Conservation (phyloP, 2,797 vertebrate genomes). For the Choloepus didactylus region DNA sequence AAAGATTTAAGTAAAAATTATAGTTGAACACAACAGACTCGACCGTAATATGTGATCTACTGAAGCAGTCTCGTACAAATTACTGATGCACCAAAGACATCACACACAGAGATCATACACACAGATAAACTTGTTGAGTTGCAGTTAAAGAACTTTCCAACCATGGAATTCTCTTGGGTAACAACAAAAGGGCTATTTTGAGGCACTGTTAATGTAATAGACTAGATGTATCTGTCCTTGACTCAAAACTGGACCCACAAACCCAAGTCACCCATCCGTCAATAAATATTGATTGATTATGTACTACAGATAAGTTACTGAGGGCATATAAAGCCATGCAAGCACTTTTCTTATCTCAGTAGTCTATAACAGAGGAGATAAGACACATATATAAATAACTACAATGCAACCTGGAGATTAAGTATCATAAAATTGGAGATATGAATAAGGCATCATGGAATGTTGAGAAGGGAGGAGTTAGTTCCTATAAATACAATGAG, state of each 20-base stretch:
- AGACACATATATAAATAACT: not conserved
- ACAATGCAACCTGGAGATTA: not conserved
- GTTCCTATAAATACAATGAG: not conserved
- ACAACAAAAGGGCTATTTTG: not conserved
- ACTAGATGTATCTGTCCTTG: not conserved
- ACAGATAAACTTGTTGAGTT: not conserved
- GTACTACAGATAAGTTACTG: not conserved
- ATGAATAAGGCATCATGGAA: not conserved
- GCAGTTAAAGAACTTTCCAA: not conserved
- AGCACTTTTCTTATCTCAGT: not conserved
- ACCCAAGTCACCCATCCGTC: not conserved
- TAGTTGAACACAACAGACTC: not conserved
- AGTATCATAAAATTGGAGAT: not conserved
- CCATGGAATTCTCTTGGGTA: not conserved
- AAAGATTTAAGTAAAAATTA: not conserved
- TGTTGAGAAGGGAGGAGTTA: slow-evolving; percentile 28
- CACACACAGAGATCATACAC: not conserved
- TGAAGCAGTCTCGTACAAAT: not conserved
- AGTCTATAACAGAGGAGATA: not conserved
- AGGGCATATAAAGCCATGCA: not conserved
- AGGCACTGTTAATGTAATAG: not conserved
- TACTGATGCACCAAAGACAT: not conserved
- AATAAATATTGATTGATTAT: not conserved
- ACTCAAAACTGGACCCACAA: not conserved
- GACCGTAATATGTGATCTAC: not conserved